Evolutionary conservation across 2,888 invertebrate genomes (phyloP).

Genomic region (Synanthedon andrenaeformis): DNA sequence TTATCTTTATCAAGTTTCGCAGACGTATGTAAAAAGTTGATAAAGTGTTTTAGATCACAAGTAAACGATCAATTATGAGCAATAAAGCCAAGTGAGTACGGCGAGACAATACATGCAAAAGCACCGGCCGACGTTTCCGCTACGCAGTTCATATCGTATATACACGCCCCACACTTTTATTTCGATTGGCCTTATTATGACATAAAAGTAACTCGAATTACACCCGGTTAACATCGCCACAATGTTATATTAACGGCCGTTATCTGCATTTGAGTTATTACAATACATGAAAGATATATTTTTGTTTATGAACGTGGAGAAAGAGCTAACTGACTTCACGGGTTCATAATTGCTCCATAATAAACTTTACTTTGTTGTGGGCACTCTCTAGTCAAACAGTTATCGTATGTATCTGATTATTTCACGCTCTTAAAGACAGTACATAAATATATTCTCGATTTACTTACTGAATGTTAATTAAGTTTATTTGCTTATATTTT

Average conservation of each 20-base stretch:
- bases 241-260: neutral
- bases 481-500: too few relatives aligned
- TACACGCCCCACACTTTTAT: slow-evolving; percentile 20
- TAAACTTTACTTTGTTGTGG: too few relatives aligned
- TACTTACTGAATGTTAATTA: too few relatives aligned
- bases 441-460: too few relatives aligned
- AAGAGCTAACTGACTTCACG: slow-evolving; percentile 15
- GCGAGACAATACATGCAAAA: neutral
- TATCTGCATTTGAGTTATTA: neutral
- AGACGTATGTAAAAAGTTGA: neutral
- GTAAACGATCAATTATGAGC: slow-evolving; percentile 30
- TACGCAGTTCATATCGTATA: slow-evolving; percentile 6
- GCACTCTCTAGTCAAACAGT: too few relatives aligned
- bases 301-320: slow-evolving; percentile 16
- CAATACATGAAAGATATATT: slow-evolving; percentile 8
- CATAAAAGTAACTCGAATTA: slow-evolving; percentile 43
- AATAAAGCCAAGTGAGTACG: slow-evolving; percentile 20
- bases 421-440: too few relatives aligned
- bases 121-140: slow-evolving; percentile 14
- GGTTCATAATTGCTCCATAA: slow-evolving; percentile 1
- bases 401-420: too few relatives aligned
- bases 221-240: slow-evolving; percentile 26
- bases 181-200: slow-evolving; percentile 43
- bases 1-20: too few relatives aligned
- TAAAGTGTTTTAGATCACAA: slow-evolving; percentile 1